Percentiles rank a stretch among this genome's conserved stretches.
These are phyloP conservation scores for Mionectes olivaceus DNA, from an alignment of 2,797 vertebrate genomes.

Conservation along the genomic window DNA sequence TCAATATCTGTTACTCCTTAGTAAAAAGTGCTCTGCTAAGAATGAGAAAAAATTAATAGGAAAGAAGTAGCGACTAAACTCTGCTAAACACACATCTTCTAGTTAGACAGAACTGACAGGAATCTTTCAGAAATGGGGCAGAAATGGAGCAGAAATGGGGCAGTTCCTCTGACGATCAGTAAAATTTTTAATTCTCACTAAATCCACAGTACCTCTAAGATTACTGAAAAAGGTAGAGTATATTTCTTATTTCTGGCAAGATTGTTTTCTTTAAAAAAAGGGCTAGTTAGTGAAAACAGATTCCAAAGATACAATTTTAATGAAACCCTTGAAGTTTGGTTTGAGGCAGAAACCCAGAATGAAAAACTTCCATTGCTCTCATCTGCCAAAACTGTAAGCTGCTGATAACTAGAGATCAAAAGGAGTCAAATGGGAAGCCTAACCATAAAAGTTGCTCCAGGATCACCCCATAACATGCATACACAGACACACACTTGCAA, in stretches of 20 bases:
- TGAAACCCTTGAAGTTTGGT: neutral
- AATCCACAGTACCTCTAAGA: neutral
- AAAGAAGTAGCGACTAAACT: neutral
- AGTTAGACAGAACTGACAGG: neutral
- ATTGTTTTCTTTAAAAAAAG: neutral
- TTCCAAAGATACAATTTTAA: neutral
- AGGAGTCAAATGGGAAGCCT: neutral
- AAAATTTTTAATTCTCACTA: neutral
- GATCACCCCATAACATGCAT: neutral
- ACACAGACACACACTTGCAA: neutral
- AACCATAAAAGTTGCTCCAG: neutral
- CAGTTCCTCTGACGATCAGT: neutral
- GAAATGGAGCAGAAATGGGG: neutral
- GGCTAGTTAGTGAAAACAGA: neutral
- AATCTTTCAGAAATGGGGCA: neutral
- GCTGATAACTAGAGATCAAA: slow-evolving; percentile 29
- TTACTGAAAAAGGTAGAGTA: neutral
- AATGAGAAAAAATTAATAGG: neutral
- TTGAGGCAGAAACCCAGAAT: slow-evolving; percentile 12
- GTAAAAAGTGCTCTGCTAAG: neutral
- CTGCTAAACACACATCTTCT: neutral
- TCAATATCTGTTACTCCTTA: neutral
- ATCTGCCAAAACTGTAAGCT: slow-evolving; percentile 12
- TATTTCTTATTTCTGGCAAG: neutral
- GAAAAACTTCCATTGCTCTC: neutral